Base-by-base conservation (phyloP, 1,140 invertebrate species). In the Cherax quadricarinatus region DNA sequence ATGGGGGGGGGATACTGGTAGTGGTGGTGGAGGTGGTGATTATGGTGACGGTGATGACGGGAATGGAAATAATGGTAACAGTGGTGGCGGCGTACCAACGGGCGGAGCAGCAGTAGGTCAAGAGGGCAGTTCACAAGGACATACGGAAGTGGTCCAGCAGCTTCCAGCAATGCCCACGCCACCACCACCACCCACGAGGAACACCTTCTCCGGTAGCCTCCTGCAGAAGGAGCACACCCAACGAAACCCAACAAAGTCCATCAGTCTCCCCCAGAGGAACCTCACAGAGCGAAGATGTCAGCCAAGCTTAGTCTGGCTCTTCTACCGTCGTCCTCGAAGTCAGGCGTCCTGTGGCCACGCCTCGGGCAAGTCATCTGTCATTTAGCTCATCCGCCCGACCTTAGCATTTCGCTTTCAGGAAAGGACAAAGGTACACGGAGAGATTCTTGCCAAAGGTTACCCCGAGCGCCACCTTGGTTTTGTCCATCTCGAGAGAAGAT, bases 361-460 rank as follows among this genome's bases (percentile, higher is more conserved):
- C 70, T 12, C 16, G 6, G 70, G 70, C 70, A 9, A 75, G 3
- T 1, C 70, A 75, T 57, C 21, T 60, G 51, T 81, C 80, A 41
- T 81, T 81, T 81, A 81, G 51, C 80, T 21, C 80, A 81, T 81
- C 81, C 51, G 7, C 30, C 6, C 48, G 81, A 83, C 81, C 81
- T 83, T 83, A 83, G 51, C 81, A 83, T 83, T 83, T 83, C 7
- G 48, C 24, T 83, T 14, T n/a, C n/a, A 51, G 51, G 57, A 83
- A 83, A 83, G 81, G 81, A 83, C 81, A 83, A 83, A 83, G 81
- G 81, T 83, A 21, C 51, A 12, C 18, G 16, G 21, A 4, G 7
- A 53, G 81, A 21, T 6, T 83, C 48, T 60, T 57, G 81, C 57
- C 51, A 57, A 83, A 83, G 81, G 51, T 60, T 30, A 57, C 24